These are phyloP conservation scores for Periplaneta americana DNA, from an alignment of 1,140 invertebrate genomes.

Conservation along the genomic window DNA sequence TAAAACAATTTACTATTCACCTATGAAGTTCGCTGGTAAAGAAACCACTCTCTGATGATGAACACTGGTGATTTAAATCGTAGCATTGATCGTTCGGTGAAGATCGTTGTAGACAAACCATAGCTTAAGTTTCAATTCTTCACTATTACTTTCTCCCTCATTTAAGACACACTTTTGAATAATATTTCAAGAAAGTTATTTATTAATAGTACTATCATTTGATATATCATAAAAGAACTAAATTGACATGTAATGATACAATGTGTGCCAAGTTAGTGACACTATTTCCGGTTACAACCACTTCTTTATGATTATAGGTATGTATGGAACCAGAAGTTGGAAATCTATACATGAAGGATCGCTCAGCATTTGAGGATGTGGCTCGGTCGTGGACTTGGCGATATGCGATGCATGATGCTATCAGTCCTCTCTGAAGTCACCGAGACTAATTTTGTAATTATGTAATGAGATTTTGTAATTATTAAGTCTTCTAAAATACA, in stretches of 20 bases:
- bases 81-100: too few species aligned
- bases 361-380: conserved; percentile 70
- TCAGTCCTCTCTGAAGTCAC: conserved; percentile 38
- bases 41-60: too few species aligned
- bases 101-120: too few species aligned
- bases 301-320: conserved; percentile 45
- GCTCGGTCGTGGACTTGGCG: conserved; percentile 87
- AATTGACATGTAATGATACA: background rate
- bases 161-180: background rate
- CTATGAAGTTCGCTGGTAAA: too few species aligned
- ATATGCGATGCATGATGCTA: conserved; percentile 85
- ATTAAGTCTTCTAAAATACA: background rate
- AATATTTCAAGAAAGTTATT: background rate
- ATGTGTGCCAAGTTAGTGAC: background rate
- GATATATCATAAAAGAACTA: background rate
- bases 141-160: too few species aligned
- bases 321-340: conserved; percentile 90
- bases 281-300: background rate
- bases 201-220: background rate
- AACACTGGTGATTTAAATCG: too few species aligned
- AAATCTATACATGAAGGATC: conserved; percentile 70
- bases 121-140: too few species aligned
- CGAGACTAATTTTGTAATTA: too few species aligned
- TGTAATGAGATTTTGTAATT: background rate
- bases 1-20: too few species aligned